Percentiles rank a stretch among this genome's conserved stretches.
These are phyloP conservation scores for Yponomeuta sedellus DNA, from an alignment of 2,888 invertebrate genomes.

Conservation along the genomic window DNA sequence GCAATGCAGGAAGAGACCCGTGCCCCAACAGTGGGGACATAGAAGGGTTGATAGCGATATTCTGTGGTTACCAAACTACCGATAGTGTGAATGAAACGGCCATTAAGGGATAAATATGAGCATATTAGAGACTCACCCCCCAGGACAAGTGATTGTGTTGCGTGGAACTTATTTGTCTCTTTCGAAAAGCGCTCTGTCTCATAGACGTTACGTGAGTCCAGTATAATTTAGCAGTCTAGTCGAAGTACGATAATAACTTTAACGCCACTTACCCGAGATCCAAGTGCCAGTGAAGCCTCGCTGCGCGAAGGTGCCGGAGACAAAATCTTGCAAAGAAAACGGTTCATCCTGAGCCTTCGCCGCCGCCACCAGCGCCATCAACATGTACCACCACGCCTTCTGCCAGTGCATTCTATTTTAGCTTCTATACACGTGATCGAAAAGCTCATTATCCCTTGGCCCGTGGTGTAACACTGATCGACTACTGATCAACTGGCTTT, in stretches of 20 bases:
- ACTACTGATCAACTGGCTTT: no score
- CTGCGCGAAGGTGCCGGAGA: conserved; percentile 50
- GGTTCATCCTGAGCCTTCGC: conserved; percentile 47
- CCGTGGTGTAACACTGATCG: neutral
- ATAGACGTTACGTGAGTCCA: no score
- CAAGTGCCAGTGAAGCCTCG: conserved; percentile 78
- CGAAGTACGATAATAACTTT: neutral
- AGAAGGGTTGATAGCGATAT: no score
- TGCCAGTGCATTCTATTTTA: neutral
- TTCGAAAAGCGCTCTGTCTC: no score
- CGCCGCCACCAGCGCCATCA: conserved; percentile 37
- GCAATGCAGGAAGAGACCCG: no score
- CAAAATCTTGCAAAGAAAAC: conserved; percentile 59
- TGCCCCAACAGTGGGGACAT: no score
- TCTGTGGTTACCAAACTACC: no score
- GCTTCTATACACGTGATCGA: neutral
- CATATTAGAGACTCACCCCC: no score
- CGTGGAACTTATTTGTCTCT: no score
- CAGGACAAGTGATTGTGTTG: no score
- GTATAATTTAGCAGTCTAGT: neutral
- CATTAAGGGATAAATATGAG: no score
- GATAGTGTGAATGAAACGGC: no score
- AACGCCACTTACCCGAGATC: conserved; percentile 75
- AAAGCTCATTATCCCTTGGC: neutral
- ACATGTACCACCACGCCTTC: conserved; percentile 43